Evolutionary conservation across 2,113 vertebrate genomes (phyloP).

Genomic region (Stigmatopora nigra): DNA sequence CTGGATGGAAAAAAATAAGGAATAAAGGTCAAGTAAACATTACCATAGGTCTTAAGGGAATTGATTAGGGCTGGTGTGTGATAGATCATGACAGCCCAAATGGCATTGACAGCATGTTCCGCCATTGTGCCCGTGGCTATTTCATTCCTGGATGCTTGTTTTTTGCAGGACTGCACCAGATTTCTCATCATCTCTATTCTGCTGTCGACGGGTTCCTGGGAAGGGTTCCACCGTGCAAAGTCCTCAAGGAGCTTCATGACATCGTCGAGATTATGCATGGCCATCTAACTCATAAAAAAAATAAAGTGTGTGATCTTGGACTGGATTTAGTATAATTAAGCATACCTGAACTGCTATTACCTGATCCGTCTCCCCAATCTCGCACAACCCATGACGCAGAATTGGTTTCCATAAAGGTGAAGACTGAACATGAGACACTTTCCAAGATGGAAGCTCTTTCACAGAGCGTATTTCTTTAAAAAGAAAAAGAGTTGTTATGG

Average conservation of each 20-base stretch:
- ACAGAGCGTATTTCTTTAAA: constrained; percentile 71
- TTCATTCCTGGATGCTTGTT: constrained; percentile 84
- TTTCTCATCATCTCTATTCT: constrained; percentile 82
- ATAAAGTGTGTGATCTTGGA: background rate
- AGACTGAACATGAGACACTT: constrained; percentile 79
- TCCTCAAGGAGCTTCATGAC: constrained; percentile 78
- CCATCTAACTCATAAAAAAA: constrained; percentile 56
- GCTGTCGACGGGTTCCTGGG: constrained; percentile 74
- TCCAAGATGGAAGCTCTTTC: constrained; percentile 74
- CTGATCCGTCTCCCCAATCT: constrained; percentile 29
- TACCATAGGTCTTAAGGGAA: constrained; percentile 85
- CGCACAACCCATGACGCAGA: constrained; percentile 81
- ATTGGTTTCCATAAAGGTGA: constrained; percentile 91
- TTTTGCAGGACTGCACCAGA: constrained; percentile 82
- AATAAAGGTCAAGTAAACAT: constrained; percentile 19
- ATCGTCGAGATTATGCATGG: constrained; percentile 62
- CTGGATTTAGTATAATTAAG: background rate
- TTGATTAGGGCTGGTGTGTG: constrained; percentile 84
- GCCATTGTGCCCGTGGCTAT: constrained; percentile 80
- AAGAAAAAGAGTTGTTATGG: constrained; percentile 8
- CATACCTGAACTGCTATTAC: constrained; percentile 42
- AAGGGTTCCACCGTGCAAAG: constrained; percentile 87
- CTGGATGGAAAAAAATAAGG: constrained; percentile 4
- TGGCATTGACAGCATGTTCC: constrained; percentile 93
- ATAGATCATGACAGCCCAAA: constrained; percentile 94